Percentiles rank a stretch among this genome's conserved stretches.
These are phyloP conservation scores for Somateria mollissima DNA, from an alignment of 2,797 vertebrate genomes.

Conservation along the genomic window DNA sequence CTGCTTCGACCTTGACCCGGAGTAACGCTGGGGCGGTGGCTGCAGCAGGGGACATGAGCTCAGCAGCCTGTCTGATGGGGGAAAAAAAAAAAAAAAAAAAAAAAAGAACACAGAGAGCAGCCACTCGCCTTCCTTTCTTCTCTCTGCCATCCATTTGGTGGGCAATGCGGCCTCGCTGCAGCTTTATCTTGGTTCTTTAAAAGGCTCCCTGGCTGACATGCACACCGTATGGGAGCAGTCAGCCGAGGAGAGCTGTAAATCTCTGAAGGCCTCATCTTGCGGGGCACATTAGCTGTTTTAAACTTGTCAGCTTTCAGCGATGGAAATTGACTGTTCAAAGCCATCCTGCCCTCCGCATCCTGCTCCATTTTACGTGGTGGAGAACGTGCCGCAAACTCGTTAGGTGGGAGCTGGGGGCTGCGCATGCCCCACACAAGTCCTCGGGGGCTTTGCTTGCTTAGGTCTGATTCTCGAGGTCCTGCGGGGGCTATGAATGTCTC, in stretches of 20 bases:
- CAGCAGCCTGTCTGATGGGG: constrained; percentile 30
- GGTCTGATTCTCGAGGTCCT: not conserved
- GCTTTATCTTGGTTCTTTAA: constrained; percentile 64
- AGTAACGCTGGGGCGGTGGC: constrained; percentile 1
- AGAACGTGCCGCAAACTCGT: not conserved
- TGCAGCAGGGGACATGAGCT: constrained; percentile 56
- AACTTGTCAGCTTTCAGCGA: constrained; percentile 67
- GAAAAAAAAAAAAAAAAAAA: no score
- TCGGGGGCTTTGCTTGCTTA: not conserved
- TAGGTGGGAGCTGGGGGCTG: not conserved
- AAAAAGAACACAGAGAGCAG: not conserved
- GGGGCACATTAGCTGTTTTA: constrained; percentile 70
- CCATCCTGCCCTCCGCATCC: not conserved
- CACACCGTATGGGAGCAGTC: constrained; percentile 66
- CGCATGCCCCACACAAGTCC: rapidly evolving
- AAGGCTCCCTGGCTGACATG: constrained; percentile 62
- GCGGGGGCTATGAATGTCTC: not conserved
- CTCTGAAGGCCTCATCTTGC: constrained; percentile 67
- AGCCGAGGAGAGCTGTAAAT: constrained; percentile 66
- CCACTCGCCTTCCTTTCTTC: constrained; percentile 29
- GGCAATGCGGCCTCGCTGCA: constrained; percentile 44
- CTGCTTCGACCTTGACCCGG: constrained; percentile 48
- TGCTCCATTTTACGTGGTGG: not conserved
- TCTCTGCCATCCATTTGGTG: constrained; percentile 63
- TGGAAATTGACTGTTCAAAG: constrained; percentile 62